Evolutionary conservation across 2,113 vertebrate species (phyloP).

Genomic region (Ovibos moschatus): DNA sequence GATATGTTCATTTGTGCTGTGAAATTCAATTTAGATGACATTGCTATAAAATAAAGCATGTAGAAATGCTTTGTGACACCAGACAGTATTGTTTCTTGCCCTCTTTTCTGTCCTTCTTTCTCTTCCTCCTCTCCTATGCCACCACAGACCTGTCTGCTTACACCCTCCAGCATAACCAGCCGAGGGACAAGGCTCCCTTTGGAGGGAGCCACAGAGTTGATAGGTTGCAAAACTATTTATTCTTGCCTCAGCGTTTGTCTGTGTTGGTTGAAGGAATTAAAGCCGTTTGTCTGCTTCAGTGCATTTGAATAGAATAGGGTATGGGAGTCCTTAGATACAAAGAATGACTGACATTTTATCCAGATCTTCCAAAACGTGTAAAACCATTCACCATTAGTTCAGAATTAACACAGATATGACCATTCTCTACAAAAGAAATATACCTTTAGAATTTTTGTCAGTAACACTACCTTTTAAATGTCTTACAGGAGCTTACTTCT

Average conservation of each 20-base stretch:
- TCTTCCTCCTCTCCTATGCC: accelerated
- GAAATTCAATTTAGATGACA: background rate
- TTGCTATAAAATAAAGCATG: background rate
- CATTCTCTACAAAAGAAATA: background rate
- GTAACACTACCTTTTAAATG: background rate
- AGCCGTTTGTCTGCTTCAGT: background rate
- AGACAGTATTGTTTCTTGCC: background rate
- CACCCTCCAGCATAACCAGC: accelerated
- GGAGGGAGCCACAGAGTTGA: background rate
- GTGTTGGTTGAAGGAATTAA: background rate
- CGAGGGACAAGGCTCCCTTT: accelerated
- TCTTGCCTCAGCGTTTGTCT: background rate
- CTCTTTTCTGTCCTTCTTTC: background rate
- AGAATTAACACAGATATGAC: background rate
- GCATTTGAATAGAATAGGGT: background rate
- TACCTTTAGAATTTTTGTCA: background rate
- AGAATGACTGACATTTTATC: background rate
- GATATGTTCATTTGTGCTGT: background rate
- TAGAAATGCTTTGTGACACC: background rate
- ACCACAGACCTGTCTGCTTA: background rate
- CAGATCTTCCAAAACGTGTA: background rate
- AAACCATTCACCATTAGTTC: background rate
- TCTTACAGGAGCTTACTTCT: background rate
- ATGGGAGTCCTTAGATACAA: background rate
- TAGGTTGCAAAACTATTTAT: background rate